Base-by-base conservation (phyloP, 1,140 invertebrate species). In the Macrostomum lignano region DNA sequence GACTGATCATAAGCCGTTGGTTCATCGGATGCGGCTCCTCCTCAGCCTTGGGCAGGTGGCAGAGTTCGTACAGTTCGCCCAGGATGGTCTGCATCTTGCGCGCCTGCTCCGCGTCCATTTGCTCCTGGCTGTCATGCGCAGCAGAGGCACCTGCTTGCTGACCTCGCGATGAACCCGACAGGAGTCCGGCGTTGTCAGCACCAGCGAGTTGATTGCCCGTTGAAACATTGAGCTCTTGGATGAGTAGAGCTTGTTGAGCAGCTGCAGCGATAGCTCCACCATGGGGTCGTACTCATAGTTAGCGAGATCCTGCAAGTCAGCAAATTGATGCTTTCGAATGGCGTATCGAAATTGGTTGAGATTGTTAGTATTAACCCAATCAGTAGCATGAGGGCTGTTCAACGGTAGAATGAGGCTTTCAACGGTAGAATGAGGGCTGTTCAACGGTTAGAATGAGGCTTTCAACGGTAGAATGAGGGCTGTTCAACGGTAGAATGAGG, bases 1-100 rank as follows among this genome's bases (percentile, higher is more conserved):
- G 49, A 25, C 48, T 55, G 14, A 54, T 49, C 41, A 54, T 44
- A 7, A 56, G 49, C 35, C 48, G 53, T 33, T 56, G 53, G 33
- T 56, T 56, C 49, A 56, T 54, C 13, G 40, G 40, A 39, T 43
- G 42, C 11, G 36, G 46, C 34, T 55, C 51, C 13, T 50, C 44
- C 25, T 44, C 40, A 3, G 44, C 45, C 32, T 52, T 52, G 31
- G 49, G 49, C 14, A 52, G 36, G 34, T 49, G 46, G 46, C 50
- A 28, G 6, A 43, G 38, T 19, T 30, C n/a, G n/a, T n/a, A n/a
- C n/a, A n/a, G 17, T 28, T 28, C 26, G 7, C 14, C 4, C 7
- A 28, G 17, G 4, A 28, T 28, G 9, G 7, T 28, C 17, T 28
- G 14, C 26, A 28, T 28, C 17, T 17, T 3, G 9, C 9, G 14